A percentile compares a stretch with the other conserved stretches of the same genome.
These are phyloP conservation scores for Acrobasis suavella DNA, from an alignment of 2,888 invertebrate genomes.

Conservation along the genomic window DNA sequence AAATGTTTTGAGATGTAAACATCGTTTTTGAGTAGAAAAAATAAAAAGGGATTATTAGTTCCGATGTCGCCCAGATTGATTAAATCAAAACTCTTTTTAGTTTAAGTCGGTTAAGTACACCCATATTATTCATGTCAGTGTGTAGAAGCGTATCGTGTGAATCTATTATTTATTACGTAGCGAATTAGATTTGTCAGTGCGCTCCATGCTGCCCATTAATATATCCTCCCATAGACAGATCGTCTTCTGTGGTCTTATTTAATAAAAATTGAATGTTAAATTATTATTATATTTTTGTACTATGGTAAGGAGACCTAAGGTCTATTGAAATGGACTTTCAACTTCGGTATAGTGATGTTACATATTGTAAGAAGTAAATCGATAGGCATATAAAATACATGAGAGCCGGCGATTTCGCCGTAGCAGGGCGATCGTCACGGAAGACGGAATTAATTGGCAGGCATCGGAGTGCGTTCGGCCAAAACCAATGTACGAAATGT, in stretches of 20 bases:
- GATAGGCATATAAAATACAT: conserved; percentile 12
- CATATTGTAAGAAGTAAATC: conserved; percentile 12
- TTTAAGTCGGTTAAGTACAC: too few species aligned
- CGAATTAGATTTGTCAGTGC: conserved; percentile 17
- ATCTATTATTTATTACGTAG: conserved; percentile 22
- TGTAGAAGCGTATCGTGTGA: background rate
- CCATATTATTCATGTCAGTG: background rate
- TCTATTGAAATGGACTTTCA: conserved; percentile 4
- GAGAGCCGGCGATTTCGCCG: background rate
- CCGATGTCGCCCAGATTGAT: too few species aligned
- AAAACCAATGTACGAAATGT: conserved; percentile 47
- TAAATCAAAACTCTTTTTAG: too few species aligned
- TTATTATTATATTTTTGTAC: conserved; percentile 2
- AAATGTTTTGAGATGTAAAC: too few species aligned
- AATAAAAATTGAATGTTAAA: conserved; percentile 1
- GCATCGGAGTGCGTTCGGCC: conserved; percentile 39
- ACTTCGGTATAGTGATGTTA: background rate
- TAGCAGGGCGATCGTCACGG: conserved; percentile 12
- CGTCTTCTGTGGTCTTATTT: too few species aligned
- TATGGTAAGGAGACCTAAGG: background rate
- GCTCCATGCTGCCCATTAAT: conserved; percentile 28
- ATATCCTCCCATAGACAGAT: conserved; percentile 2
- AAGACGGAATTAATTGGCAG: conserved; percentile 29
- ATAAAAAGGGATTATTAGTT: too few species aligned
- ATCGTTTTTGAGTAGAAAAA: too few species aligned